Evolutionary conservation across 2,797 vertebrate species (phyloP).

Genomic region (Linurgus olivaceus): DNA sequence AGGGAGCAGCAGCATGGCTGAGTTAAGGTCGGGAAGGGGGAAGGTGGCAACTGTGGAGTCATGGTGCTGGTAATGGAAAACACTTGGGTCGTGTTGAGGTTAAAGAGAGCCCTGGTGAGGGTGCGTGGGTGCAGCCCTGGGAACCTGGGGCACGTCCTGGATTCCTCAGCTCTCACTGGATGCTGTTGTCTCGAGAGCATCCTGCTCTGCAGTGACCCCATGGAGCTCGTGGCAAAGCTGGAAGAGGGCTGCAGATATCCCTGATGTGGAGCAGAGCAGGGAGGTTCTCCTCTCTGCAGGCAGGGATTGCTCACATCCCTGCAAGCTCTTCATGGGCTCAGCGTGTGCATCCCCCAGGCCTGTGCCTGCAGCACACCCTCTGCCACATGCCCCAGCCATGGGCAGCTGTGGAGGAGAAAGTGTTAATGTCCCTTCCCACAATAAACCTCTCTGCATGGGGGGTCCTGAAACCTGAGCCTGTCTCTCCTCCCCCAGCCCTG

Average conservation of each 20-base stretch:
- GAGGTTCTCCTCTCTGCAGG: neutral
- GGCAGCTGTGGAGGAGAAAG: constrained; percentile 67
- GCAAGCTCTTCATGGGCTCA: neutral
- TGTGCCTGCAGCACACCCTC: neutral
- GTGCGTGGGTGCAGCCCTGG: constrained; percentile 34
- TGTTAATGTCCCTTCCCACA: constrained; percentile 76
- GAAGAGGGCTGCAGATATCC: neutral
- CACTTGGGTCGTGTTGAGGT: constrained; percentile 49
- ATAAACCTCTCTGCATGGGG: constrained; percentile 71
- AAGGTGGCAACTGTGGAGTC: constrained; percentile 38
- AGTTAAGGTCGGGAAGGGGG: constrained; percentile 12
- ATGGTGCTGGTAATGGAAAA: constrained; percentile 44
- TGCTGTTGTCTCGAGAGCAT: constrained; percentile 42
- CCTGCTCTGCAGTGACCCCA: constrained; percentile 39
- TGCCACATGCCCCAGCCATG: constrained; percentile 6
- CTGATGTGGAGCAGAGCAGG: neutral
- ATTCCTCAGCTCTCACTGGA: constrained; percentile 46
- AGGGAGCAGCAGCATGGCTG: constrained; percentile 5
- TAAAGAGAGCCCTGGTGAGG: constrained; percentile 44
- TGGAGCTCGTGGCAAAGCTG: constrained; percentile 26
- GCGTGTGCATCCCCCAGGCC: neutral
- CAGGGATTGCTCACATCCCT: neutral
- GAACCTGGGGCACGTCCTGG: constrained; percentile 20
- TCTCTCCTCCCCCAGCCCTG: constrained; percentile 56
- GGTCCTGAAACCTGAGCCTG: constrained; percentile 72